Conservation (phyloP, 2,888 invertebrate species). For the Melieria crassipennis region DNA sequence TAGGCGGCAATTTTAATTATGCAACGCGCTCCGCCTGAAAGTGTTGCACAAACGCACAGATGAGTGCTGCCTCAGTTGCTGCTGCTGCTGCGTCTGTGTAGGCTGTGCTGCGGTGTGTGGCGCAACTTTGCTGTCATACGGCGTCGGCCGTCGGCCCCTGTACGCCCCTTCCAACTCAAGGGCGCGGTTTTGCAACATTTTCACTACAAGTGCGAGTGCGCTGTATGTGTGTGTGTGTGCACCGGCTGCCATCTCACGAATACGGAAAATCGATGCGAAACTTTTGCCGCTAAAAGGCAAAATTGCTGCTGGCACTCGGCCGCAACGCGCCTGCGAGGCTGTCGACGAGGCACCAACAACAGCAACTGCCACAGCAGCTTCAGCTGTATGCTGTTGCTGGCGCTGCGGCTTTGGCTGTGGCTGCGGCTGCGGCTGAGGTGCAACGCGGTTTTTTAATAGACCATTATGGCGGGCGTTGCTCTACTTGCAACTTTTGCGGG, state of each 20-base stretch:
- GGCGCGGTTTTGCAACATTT: conserved; percentile 13
- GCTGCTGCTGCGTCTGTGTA: neutral
- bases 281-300: conserved; percentile 21
- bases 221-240: conserved; percentile 1
- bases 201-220: neutral
- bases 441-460: conserved; percentile 12
- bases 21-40: neutral
- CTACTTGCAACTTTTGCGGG: conserved; percentile 2
- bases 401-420: neutral
- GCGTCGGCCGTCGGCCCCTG: no score
- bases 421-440: conserved; percentile 16
- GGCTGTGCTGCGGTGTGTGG: neutral
- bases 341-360: conserved; percentile 46
- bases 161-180: neutral
- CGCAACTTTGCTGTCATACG: neutral
- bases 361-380: neutral
- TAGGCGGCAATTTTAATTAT: conserved; percentile 11
- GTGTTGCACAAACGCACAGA: no score
- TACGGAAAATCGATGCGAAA: conserved; percentile 22
- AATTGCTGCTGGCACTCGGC: conserved; percentile 48
- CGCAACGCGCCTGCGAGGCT: conserved; percentile 41
- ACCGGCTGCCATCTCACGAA: neutral
- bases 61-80: no score
- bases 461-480: conserved; percentile 17
- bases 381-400: neutral